phyloP scores from a whole-genome alignment of 2,888 invertebrate genomes.

The Penaeus monodon region DNA sequence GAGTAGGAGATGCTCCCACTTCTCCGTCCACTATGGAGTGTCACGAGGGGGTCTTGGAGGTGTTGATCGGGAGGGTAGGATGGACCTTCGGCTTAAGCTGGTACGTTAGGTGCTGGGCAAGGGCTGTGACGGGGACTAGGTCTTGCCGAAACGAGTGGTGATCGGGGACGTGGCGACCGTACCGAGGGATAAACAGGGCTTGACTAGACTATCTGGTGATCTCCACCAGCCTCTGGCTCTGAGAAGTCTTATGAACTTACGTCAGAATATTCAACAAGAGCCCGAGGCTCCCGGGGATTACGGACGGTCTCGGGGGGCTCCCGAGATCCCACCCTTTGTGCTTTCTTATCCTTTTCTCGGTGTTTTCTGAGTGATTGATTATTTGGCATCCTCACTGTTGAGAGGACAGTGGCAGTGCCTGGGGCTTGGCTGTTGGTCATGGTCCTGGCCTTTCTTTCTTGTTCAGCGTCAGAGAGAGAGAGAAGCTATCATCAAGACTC shows the following conservation, averaged over 20 bases:
- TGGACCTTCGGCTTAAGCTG: slow-evolving; percentile 47
- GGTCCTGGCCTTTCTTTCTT: slow-evolving; percentile 54
- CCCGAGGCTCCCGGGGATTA: slow-evolving; percentile 48
- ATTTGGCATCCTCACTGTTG: slow-evolving; percentile 53
- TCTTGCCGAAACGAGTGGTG: slow-evolving; percentile 34
- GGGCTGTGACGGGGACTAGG: slow-evolving; percentile 47
- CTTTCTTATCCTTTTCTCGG: slow-evolving; percentile 25
- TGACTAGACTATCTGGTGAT: slow-evolving; percentile 79
- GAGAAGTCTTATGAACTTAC: slow-evolving; percentile 92
- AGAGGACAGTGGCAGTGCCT: slow-evolving; percentile 56
- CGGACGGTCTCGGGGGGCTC: slow-evolving; percentile 41
- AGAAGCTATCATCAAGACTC: slow-evolving; percentile 66
- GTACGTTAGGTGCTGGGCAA: slow-evolving; percentile 35
- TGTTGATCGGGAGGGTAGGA: slow-evolving; percentile 44
- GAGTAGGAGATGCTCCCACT: slow-evolving; percentile 65
- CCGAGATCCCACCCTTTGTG: slow-evolving; percentile 36
- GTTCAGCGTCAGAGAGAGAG: slow-evolving; percentile 64
- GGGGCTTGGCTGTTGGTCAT: slow-evolving; percentile 60
- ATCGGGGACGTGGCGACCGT: slow-evolving; percentile 26
- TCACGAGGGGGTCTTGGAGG: slow-evolving; percentile 54
- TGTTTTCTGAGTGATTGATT: too few species aligned
- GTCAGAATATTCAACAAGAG: slow-evolving; percentile 88
- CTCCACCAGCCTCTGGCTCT: slow-evolving; percentile 90
- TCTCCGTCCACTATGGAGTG: slow-evolving; percentile 72
- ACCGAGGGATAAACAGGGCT: slow-evolving; percentile 58